phyloP scores from a whole-genome alignment of 2,113 vertebrate genomes.

The Thunnus thynnus region DNA sequence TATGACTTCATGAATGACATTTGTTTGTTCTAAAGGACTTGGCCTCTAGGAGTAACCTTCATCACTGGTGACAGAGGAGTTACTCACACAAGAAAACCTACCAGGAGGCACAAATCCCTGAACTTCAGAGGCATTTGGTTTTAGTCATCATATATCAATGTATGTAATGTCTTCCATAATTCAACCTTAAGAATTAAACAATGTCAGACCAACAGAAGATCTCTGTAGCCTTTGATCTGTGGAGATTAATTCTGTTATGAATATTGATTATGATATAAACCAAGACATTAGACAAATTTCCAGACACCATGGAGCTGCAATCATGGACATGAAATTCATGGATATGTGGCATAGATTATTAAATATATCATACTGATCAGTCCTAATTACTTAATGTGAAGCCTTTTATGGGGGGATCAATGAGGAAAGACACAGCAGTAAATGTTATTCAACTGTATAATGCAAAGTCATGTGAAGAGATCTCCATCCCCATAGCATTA shows the following conservation, averaged over 20 bases:
- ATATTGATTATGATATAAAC: conserved; percentile 66
- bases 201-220: conserved; percentile 42
- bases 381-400: conserved; percentile 59
- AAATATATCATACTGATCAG: conserved; percentile 44
- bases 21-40: conserved; percentile 71
- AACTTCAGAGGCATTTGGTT: conserved; percentile 66
- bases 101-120: conserved; percentile 75
- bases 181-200: conserved; percentile 52
- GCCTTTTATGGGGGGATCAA: conserved; percentile 54
- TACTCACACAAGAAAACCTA: conserved; percentile 68
- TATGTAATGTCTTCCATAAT: conserved; percentile 48
- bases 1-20: conserved; percentile 70
- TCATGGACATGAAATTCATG: conserved; percentile 38
- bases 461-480: conserved; percentile 1
- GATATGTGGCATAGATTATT: conserved; percentile 19
- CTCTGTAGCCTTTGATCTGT: background rate
- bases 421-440: conserved; percentile 17
- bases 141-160: conserved; percentile 70
- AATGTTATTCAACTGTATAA: background rate
- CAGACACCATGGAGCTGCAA: conserved; percentile 11
- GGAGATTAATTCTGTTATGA: conserved; percentile 55
- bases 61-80: conserved; percentile 65
- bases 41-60: conserved; percentile 68
- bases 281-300: conserved; percentile 42
- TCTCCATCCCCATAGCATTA: background rate